A percentile compares a stretch with the other conserved stretches of the same genome.
phyloP scores from a whole-genome alignment of 2,888 invertebrate species.

The Entomobrya proxima region DNA sequence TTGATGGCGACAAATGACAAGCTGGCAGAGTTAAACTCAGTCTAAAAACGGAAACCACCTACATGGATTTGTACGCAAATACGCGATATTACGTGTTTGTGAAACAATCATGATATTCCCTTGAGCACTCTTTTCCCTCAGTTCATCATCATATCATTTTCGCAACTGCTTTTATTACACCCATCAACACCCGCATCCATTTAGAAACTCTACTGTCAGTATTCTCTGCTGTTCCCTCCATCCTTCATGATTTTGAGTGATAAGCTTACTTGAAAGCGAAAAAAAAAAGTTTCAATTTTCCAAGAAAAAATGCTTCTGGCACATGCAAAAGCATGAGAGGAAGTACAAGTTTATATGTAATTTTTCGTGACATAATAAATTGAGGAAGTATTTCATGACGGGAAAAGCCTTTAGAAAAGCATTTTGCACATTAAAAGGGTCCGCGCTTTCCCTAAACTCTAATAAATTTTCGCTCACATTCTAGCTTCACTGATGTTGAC shows the following conservation, averaged over 20 bases:
- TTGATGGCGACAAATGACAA: neutral
- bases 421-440: conserved; percentile 30
- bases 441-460: conserved; percentile 36
- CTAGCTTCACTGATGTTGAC: neutral
- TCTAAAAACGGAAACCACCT: conserved; percentile 12
- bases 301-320: neutral
- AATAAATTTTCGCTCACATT: conserved; percentile 39
- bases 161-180: conserved; percentile 8
- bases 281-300: conserved; percentile 40
- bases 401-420: neutral
- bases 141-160: conserved; percentile 34
- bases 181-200: neutral
- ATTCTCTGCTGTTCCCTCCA: neutral
- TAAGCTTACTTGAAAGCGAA: neutral
- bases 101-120: conserved; percentile 21
- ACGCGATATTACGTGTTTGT: neutral
- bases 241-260: neutral
- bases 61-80: neutral
- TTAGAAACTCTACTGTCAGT: too few species aligned
- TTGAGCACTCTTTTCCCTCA: neutral
- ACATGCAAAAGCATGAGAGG: neutral
- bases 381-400: conserved; percentile 22
- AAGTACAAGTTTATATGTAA: neutral
- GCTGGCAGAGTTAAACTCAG: neutral
- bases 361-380: conserved; percentile 12